Base-by-base conservation (phyloP, 1,140 invertebrate genomes). In the Ostrea denselamellosa region DNA sequence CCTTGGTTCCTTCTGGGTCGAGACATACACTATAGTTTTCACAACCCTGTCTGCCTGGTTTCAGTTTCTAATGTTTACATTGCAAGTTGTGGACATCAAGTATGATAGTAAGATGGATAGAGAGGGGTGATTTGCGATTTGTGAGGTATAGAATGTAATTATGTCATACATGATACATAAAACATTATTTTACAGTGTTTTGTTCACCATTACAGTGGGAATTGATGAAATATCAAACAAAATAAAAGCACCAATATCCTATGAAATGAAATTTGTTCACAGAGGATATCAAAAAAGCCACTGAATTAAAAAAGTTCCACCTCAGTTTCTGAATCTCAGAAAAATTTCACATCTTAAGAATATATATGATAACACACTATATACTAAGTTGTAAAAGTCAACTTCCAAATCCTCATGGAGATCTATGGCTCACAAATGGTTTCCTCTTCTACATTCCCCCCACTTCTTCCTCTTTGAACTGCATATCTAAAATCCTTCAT, bases 161-260 rank as follows among this genome's bases (percentile, higher is more conserved):
- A 44, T 44, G 34, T n/a, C n/a, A n/a, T n/a, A n/a, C n/a, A n/a
- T n/a, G n/a, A n/a, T n/a, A n/a, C n/a, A n/a, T n/a, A n/a, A 44
- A 2, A 44, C 34, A 5, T 44, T 44, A 5, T 44, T 44, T 44
- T 44, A 44, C 34, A 44, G 34, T 5, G 5, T 44, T 44, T 44
- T 44, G 2, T 44, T 44, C n/a, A n/a, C n/a, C n/a, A n/a, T n/a
- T n/a, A n/a, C n/a, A n/a, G 34, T 44, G 34, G 5, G 34, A 44
- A 44, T 44, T 44, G 34, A 44, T 2, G 34, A 44, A 44, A 1
- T 44, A 44, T 44, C 34, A 44, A 44, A 44, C 34, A 44, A 5
- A 34, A 77, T 77, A 25, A 28, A 77, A 77, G 68, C 68, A 77
- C 68, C 68, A 77, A 28, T 77, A 28, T 62, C 68, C 68, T 62